Percentiles rank a stretch among this genome's conserved stretches.
phyloP scores from a whole-genome alignment of 2,113 vertebrate genomes.

The Pipa parva region DNA sequence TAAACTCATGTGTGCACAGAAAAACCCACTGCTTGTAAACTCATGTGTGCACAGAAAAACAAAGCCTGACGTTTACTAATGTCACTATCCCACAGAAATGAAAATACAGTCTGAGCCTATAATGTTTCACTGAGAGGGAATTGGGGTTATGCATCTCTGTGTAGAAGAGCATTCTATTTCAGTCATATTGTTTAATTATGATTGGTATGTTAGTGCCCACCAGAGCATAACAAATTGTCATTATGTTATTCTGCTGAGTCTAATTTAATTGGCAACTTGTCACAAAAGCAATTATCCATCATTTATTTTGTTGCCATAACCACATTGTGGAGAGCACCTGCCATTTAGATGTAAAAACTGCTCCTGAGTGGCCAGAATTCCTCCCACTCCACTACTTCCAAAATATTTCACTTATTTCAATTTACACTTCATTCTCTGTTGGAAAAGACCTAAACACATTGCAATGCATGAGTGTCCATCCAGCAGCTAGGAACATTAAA shows the following conservation, averaged over 20 bases:
- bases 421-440: slow-evolving; percentile 13
- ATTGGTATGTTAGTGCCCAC: slow-evolving; percentile 94
- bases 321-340: slow-evolving; percentile 88
- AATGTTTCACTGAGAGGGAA: slow-evolving; percentile 77
- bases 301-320: slow-evolving; percentile 95
- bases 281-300: slow-evolving; percentile 95
- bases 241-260: slow-evolving; percentile 94
- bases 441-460: slow-evolving; percentile 18
- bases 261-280: slow-evolving; percentile 97
- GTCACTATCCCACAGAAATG: slow-evolving; percentile 77
- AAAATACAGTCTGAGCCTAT: slow-evolving; percentile 78
- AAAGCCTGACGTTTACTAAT: slow-evolving; percentile 66
- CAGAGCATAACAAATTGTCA: slow-evolving; percentile 94
- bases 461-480: slow-evolving; percentile 2
- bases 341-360: slow-evolving; percentile 68
- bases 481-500: slow-evolving; percentile 19
- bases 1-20: too few species aligned
- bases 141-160: slow-evolving; percentile 82
- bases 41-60: slow-evolving; percentile 41
- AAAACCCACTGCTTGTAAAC: too few species aligned
- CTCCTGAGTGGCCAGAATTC: slow-evolving; percentile 60
- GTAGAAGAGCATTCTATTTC: slow-evolving; percentile 75
- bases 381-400: slow-evolving; percentile 60
- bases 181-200: slow-evolving; percentile 91
- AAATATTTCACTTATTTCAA: slow-evolving; percentile 49